Percentiles rank a stretch among this genome's conserved stretches.
phyloP scores from a whole-genome alignment of 2,113 vertebrate species.

The Heterocephalus glaber region DNA sequence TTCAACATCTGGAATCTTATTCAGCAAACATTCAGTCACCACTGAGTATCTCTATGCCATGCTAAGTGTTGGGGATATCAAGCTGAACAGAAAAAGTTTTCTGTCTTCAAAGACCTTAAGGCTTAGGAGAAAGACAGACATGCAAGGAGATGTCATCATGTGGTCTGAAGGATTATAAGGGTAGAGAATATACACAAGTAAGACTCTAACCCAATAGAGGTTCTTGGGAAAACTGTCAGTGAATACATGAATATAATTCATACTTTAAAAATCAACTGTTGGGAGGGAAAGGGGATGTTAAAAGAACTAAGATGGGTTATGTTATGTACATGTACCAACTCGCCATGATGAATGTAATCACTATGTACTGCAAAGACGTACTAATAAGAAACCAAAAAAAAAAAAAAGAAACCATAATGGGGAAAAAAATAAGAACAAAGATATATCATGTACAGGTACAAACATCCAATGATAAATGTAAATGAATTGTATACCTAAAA shows the following conservation, averaged over 20 bases:
- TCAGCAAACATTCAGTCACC: neutral
- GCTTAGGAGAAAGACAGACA: neutral
- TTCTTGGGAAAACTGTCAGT: constrained; percentile 19
- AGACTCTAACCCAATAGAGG: neutral
- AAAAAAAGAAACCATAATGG: too few relatives aligned
- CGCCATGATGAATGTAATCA: too few relatives aligned
- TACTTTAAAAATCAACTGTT: neutral
- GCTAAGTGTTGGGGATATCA: neutral
- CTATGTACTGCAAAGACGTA: too few relatives aligned
- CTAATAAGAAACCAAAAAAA: too few relatives aligned
- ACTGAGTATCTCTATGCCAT: neutral
- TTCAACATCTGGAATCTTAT: constrained; percentile 47
- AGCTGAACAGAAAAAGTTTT: constrained; percentile 17
- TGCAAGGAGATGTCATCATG: neutral
- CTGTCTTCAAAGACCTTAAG: neutral
- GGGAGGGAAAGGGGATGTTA: too few relatives aligned
- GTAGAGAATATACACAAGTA: neutral
- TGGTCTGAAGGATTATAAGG: neutral
- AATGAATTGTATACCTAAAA: too few relatives aligned
- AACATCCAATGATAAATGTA: too few relatives aligned
- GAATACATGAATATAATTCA: neutral
- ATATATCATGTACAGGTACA: too few relatives aligned
- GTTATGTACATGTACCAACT: too few relatives aligned
- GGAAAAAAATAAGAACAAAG: too few relatives aligned
- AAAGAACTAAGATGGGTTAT: too few relatives aligned